A percentile compares a stretch with the other conserved stretches of the same genome.
Conservation (phyloP, 1,140 invertebrate genomes). For the Galleria mellonella region DNA sequence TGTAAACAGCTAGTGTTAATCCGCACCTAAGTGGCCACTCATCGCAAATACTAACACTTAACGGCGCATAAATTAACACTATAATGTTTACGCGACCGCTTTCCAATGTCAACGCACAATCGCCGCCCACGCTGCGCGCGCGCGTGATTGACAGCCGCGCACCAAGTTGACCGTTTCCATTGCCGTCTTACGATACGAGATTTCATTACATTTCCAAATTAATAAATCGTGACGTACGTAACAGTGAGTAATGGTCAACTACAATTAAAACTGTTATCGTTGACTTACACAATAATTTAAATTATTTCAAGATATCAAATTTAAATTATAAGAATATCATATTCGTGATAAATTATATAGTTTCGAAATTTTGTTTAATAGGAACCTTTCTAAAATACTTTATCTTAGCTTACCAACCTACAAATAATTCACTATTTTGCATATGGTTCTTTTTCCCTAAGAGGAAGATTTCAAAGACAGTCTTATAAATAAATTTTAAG, state of each 20-base stretch:
- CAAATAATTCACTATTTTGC: too few species aligned
- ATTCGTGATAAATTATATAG: too few species aligned
- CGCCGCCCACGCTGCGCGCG: constrained; percentile 27
- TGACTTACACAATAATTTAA: too few species aligned
- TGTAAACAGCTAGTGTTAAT: neutral
- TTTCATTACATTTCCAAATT: neutral
- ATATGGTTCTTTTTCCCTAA: too few species aligned
- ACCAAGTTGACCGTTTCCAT: constrained; percentile 12
- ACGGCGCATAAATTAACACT: constrained; percentile 23
- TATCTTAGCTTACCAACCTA: too few species aligned
- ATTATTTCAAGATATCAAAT: too few species aligned
- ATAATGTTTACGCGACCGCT: constrained; percentile 30
- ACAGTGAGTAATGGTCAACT: neutral
- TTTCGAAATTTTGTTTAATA: too few species aligned
- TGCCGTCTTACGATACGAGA: constrained; percentile 10
- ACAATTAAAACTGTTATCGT: too few species aligned
- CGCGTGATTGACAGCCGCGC: constrained; percentile 34
- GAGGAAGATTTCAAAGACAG: too few species aligned
- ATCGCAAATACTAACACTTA: constrained; percentile 1
- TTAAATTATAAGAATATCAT: too few species aligned
- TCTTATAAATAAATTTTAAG: too few species aligned
- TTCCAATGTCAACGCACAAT: constrained; percentile 42
- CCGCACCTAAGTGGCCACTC: constrained; percentile 1
- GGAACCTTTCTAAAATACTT: too few species aligned
- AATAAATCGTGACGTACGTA: constrained; percentile 2